Base-by-base conservation (phyloP, 2,113 vertebrate genomes). In the Corvus moneduloides region DNA sequence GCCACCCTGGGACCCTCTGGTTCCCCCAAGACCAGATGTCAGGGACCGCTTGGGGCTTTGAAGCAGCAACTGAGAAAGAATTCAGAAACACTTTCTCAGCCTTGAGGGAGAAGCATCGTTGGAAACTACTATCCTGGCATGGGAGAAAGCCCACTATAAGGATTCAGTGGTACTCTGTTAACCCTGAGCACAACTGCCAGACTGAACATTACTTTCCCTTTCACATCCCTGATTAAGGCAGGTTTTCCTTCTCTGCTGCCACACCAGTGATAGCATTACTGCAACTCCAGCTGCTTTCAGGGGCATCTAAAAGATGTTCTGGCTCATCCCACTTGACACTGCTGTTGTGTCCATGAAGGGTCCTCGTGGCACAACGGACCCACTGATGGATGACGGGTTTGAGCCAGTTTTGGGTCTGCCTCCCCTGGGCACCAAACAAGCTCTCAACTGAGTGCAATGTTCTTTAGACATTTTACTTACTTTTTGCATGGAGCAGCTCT, bases 251-350 rank as follows among this genome's bases (percentile, higher is more conserved):
- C 30, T 26, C 18, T 8, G 4, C 21, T 2, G 1, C 17, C 30
- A 46, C 14, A 37, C 10, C 26, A 75, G n/a, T 0, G 0, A 33
- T 1, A 62, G 13, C 30, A 41, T 63, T 71, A 26, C n/a, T 56
- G 22, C 3, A 3, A 21, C 46, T 64, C 1, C 0, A 80, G 35
- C 26, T 93, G 33, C 43, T 72, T 66, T 79, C 52, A 20, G 24
- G 17, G 49, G 3, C 37, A 32, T 48, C 39, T 52, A 46, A 46
- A 72, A 66, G 20, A 33, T 48, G 3, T 37, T 69, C 43, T 73
- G 30, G 8, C n/a, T 73, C 43, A 58, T 41, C 43, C 24, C 12
- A 17, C 19, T 35, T 46, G 26, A 11, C 37, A 26, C 37, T 58
- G 52, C 30, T 30, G 11, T 37, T 32, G 7, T 48, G 58, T 14